Conservation (phyloP, 2,888 invertebrate genomes). For the Elmis aenea region DNA sequence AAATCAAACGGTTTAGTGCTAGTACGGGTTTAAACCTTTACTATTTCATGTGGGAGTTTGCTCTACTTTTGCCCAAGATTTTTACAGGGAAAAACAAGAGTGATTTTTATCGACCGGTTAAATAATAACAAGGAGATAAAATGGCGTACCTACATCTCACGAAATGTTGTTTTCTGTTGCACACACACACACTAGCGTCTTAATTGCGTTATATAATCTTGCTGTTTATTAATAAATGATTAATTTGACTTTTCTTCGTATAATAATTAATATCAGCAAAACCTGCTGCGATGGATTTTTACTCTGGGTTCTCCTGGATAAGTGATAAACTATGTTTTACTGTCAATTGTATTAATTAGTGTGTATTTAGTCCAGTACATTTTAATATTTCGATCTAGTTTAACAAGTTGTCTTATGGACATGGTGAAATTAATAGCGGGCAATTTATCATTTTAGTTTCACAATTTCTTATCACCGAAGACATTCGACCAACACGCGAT, state of each 20-base stretch:
- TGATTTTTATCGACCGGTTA: constrained; percentile 16
- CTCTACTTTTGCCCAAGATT: constrained; percentile 18
- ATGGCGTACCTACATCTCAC: constrained; percentile 11
- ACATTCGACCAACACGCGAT: constrained; percentile 12
- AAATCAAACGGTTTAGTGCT: too few relatives aligned
- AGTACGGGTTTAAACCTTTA: constrained; percentile 10
- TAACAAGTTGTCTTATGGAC: not conserved
- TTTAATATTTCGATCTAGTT: constrained; percentile 10
- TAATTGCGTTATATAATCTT: constrained; percentile 3
- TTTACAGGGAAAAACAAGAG: constrained; percentile 19
- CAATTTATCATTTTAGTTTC: constrained; percentile 6
- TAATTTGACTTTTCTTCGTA: constrained; percentile 4
- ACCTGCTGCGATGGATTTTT: constrained; percentile 1
- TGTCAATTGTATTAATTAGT: constrained; percentile 8
- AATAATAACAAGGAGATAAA: constrained; percentile 17
- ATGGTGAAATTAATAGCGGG: constrained; percentile 2
- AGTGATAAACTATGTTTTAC: constrained; percentile 8
- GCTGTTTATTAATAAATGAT: constrained; percentile 9
- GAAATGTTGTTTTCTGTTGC: constrained; percentile 15
- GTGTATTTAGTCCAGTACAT: constrained; percentile 5
- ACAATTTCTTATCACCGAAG: constrained; percentile 9
- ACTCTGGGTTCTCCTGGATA: constrained; percentile 4
- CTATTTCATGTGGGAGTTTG: constrained; percentile 15
- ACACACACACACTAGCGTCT: not conserved
- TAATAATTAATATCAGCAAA: constrained; percentile 4